Conservation (phyloP, 2,113 vertebrate genomes). For the Prunella himalayana region DNA sequence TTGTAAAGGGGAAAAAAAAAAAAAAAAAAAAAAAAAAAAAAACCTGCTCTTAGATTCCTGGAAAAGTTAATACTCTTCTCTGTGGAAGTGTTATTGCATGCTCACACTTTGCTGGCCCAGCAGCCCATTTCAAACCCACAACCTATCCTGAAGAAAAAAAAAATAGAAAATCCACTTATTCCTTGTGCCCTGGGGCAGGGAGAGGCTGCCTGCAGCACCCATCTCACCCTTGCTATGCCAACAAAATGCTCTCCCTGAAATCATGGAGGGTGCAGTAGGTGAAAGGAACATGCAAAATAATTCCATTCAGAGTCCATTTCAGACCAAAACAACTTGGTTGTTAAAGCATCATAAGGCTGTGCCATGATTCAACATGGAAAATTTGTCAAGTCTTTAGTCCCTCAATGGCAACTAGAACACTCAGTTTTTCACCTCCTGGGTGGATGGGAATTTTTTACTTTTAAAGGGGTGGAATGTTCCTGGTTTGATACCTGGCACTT, state of each 20-base stretch:
- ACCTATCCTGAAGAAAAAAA: neutral
- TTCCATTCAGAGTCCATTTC: neutral
- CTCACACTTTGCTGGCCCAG: neutral
- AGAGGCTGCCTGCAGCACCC: neutral
- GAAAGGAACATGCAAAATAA: neutral
- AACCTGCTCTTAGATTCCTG: neutral
- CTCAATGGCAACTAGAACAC: neutral
- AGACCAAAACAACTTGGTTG: neutral
- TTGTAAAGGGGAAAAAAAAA: neutral
- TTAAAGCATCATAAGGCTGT: neutral
- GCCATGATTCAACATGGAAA: neutral
- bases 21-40: neutral
- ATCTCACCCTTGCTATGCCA: neutral
- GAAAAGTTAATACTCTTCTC: neutral
- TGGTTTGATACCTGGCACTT: neutral
- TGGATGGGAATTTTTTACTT: too few relatives aligned
- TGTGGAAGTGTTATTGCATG: neutral
- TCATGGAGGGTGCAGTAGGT: neutral
- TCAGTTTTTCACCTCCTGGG: neutral
- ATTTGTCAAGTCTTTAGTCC: neutral
- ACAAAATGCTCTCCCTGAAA: neutral
- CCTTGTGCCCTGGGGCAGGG: neutral
- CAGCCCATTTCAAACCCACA: neutral
- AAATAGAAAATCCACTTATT: neutral
- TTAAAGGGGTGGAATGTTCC: neutral